Conservation (phyloP, 2,888 invertebrate species). For the Pollenia griseotomentosa region DNA sequence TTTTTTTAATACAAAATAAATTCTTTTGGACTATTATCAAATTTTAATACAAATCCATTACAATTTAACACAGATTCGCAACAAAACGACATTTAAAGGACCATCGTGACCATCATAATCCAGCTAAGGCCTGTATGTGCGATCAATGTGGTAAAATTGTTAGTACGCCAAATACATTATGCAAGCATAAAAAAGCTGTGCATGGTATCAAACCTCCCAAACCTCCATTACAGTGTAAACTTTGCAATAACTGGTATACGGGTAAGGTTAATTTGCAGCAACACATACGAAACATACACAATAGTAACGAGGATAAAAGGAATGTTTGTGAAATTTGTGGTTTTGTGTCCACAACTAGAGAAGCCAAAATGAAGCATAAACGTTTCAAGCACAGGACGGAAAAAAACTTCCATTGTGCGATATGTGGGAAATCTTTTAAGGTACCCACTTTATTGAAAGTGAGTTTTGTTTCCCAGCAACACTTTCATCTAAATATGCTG, state of each 20-base stretch:
- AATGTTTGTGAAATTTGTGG: conserved; percentile 70
- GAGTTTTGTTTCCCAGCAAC: not conserved
- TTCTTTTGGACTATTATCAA: no score
- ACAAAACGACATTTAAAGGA: conserved; percentile 29
- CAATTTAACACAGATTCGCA: conserved; percentile 44
- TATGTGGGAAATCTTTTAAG: conserved; percentile 61
- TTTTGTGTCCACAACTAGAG: conserved; percentile 65
- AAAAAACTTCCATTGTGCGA: conserved; percentile 68
- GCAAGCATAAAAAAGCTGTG: conserved; percentile 50
- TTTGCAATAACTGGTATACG: conserved; percentile 60
- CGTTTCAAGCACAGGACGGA: conserved; percentile 69
- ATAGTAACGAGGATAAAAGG: conserved; percentile 39
- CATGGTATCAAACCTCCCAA: conserved; percentile 54
- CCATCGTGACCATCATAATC: conserved; percentile 64
- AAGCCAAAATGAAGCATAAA: conserved; percentile 61
- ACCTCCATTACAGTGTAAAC: conserved; percentile 46
- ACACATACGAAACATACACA: conserved; percentile 65
- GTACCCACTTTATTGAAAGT: not conserved
- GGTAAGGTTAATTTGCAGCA: conserved; percentile 30
- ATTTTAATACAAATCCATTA: no score
- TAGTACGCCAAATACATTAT: conserved; percentile 25
- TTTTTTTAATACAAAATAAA: no score
- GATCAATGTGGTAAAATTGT: conserved; percentile 65
- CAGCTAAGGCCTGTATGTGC: conserved; percentile 53
- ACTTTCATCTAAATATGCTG: not conserved